Evolutionary conservation across 2,888 invertebrate genomes (phyloP).

Genomic region (Trichogramma dendrolimi): DNA sequence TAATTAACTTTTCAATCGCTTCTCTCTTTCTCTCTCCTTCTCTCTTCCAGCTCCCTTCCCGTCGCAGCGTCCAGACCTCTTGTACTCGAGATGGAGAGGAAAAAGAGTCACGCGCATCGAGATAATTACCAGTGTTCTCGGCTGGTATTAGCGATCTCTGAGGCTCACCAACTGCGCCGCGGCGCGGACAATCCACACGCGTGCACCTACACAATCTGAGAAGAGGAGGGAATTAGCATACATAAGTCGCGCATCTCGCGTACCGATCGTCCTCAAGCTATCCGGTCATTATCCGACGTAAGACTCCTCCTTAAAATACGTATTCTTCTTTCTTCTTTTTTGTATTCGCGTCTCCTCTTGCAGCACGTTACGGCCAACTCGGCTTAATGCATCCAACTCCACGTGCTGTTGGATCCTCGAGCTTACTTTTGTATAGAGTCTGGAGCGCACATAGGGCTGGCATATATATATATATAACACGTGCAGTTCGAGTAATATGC

Average conservation of each 20-base stretch:
- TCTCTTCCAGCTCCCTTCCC: too few relatives aligned
- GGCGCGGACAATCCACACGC: too few relatives aligned
- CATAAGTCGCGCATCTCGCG: slow-evolving; percentile 12
- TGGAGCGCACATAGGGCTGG: too few relatives aligned
- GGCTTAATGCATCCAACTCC: too few relatives aligned
- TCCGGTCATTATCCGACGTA: slow-evolving; percentile 5
- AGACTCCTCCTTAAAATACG: too few relatives aligned
- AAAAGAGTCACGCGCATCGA: slow-evolving; percentile 11
- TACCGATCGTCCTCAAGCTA: slow-evolving; percentile 4
- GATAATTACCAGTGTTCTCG: slow-evolving; percentile 13
- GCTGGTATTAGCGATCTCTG: too few relatives aligned
- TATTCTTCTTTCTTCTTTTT: too few relatives aligned
- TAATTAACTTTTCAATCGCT: slow-evolving; percentile 25
- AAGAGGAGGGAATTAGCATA: slow-evolving; percentile 12
- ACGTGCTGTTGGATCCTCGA: too few relatives aligned
- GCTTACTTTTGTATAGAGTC: too few relatives aligned
- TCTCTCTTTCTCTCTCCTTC: not conserved
- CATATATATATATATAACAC: too few relatives aligned
- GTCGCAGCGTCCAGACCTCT: not conserved
- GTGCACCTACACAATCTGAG: not conserved
- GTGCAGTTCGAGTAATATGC: not conserved
- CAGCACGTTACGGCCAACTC: too few relatives aligned
- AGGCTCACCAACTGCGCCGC: not conserved
- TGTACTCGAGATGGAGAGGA: not conserved
- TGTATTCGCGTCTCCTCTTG: too few relatives aligned